Base-by-base conservation (phyloP, 2,888 invertebrate genomes). In the Hirtodrosophila trivittata region DNA sequence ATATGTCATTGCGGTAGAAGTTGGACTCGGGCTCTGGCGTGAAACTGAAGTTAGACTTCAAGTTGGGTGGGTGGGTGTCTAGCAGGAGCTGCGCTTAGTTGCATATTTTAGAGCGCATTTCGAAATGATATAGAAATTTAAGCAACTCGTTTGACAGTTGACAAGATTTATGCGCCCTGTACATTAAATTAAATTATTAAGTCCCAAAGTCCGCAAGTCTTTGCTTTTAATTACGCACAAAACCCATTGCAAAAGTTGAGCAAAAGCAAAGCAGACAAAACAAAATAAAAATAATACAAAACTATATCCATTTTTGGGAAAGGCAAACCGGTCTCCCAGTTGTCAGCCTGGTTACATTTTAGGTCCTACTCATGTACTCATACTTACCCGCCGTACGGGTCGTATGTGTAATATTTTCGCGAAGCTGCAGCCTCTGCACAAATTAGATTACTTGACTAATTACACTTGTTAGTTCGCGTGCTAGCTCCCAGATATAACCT, bases 221-320 rank as follows among this genome's bases (percentile, higher is more conserved):
- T 73, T 47, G 75, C 78, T 68, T 82, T 82, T 83, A 82, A 82
- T 82, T 82, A 82, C 82, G 86, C 86, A 86, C 83, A 70, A 75
- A 70, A 59, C 57, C 21, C 28, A 75, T 80, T 80, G 85, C 78
- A 77, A 80, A 81, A 84, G n/a, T 63, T 62, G 69, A 64, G 59
- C 69, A 9, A 13, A 45, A 45, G 25, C 33, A 37, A 54, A 12
- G 8, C 30, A 30, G 39, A 8, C 10, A 8, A 51, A 26, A 39
- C 18, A 45, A 62, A 47, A 58, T 14, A 49, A 66, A 56, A 56
- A 9, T 25, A 45, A 39, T 18, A 21, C n/a, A 37, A 56, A 52
- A 50, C 67, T 26, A 66, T 51, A 63, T 50, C 57, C 45, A 73
- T 63, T 67, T 81, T 75, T 78, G 86, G 70, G 82, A 82, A 82